Conservation (phyloP, 2,888 invertebrate species). For the Heliconius charithonia region DNA sequence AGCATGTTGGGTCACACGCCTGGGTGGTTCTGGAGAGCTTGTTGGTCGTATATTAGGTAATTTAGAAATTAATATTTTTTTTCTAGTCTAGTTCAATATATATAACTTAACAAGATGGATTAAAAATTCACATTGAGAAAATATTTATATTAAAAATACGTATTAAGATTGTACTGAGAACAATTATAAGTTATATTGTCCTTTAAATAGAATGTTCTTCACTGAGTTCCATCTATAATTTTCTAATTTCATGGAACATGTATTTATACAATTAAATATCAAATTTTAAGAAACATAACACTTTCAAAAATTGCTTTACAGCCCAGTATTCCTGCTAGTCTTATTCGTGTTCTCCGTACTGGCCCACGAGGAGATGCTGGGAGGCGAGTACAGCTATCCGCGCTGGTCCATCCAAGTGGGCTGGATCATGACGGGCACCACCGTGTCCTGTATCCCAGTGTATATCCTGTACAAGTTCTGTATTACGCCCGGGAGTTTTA, state of each 20-base stretch:
- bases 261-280: neutral
- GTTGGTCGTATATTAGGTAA: slow-evolving; percentile 91
- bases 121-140: too few relatives aligned
- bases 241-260: neutral
- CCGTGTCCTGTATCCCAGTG: slow-evolving; percentile 92
- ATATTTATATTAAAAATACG: too few relatives aligned
- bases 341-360: slow-evolving; percentile 93
- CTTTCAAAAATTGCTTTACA: slow-evolving; percentile 55
- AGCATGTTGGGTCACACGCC: slow-evolving; percentile 92
- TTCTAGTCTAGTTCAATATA: neutral
- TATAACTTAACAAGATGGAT: too few relatives aligned
- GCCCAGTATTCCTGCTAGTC: slow-evolving; percentile 92
- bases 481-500: slow-evolving; percentile 86
- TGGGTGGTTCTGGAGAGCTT: slow-evolving; percentile 90
- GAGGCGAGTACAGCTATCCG: slow-evolving; percentile 89
- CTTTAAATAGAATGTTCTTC: too few relatives aligned
- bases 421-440: slow-evolving; percentile 92
- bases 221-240: too few relatives aligned
- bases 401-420: slow-evolving; percentile 92
- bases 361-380: slow-evolving; percentile 91
- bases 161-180: too few relatives aligned
- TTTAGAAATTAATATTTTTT: neutral
- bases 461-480: slow-evolving; percentile 91
- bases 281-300: neutral
- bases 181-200: too few relatives aligned